Evolutionary conservation across 2,888 invertebrate species (phyloP).

Genomic region (Norana najaformis): DNA sequence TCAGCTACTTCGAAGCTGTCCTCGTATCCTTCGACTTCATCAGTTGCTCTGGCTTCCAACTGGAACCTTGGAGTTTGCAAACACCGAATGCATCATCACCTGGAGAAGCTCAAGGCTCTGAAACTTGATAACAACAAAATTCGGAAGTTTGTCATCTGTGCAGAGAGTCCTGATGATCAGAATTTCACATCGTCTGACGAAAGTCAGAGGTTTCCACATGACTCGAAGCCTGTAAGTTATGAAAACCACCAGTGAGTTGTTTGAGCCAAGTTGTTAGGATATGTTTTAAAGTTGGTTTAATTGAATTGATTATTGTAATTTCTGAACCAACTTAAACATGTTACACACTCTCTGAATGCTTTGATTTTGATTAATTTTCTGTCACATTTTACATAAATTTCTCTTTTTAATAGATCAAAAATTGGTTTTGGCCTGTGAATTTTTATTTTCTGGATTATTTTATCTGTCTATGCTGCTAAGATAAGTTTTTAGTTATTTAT

Average conservation of each 20-base stretch:
- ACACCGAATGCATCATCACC: constrained; percentile 71
- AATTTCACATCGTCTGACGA: background rate
- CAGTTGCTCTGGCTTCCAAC: background rate
- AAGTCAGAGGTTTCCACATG: background rate
- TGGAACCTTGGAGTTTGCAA: constrained; percentile 46
- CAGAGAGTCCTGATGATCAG: background rate
- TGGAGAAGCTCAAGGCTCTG: constrained; percentile 80
- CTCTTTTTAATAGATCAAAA: too few species aligned
- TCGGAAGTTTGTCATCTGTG: constrained; percentile 69
- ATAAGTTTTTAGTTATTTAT: too few species aligned
- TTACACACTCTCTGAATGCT: too few species aligned
- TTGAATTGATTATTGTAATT: background rate
- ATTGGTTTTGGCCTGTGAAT: too few species aligned
- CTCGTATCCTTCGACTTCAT: background rate
- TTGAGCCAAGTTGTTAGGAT: background rate
- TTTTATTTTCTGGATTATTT: too few species aligned
- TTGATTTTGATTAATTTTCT: too few species aligned
- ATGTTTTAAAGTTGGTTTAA: background rate
- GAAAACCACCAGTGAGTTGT: too few species aligned
- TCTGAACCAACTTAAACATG: background rate
- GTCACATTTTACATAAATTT: too few species aligned
- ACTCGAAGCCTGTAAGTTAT: background rate
- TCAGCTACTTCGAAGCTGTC: background rate
- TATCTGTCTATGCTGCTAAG: too few species aligned
- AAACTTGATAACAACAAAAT: constrained; percentile 85